Evolutionary conservation across 2,113 vertebrate species (phyloP).

Genomic region (Phyllostomus hastatus): DNA sequence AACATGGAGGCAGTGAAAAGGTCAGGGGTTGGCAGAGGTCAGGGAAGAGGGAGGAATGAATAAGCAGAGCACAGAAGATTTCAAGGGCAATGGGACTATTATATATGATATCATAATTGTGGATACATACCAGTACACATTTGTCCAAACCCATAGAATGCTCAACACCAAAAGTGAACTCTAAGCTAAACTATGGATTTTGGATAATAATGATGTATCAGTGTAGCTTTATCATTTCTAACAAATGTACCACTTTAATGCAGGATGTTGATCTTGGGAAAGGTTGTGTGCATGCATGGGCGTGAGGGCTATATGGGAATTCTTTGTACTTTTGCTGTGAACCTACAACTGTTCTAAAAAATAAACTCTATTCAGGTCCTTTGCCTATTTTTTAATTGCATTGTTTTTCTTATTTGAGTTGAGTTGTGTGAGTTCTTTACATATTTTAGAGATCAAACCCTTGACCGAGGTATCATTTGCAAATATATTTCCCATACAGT

Average conservation of each 20-base stretch:
- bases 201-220: not conserved
- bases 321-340: not conserved
- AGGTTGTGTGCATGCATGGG: not conserved
- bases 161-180: not conserved
- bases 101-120: not conserved
- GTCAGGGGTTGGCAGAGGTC: not conserved
- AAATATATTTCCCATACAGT: no score
- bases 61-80: not conserved
- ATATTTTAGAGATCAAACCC: no score
- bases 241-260: not conserved
- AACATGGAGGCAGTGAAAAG: not conserved
- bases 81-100: not conserved
- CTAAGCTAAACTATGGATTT: not conserved
- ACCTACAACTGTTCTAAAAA: not conserved
- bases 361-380: no score
- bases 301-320: not conserved
- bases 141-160: not conserved
- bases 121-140: not conserved
- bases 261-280: no score
- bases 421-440: no score
- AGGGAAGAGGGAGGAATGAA: not conserved
- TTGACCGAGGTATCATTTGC: no score
- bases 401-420: no score
- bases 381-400: no score
- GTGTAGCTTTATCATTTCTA: not conserved